phyloP scores from a whole-genome alignment of 2,797 vertebrate species.

The Delichon dasypus region DNA sequence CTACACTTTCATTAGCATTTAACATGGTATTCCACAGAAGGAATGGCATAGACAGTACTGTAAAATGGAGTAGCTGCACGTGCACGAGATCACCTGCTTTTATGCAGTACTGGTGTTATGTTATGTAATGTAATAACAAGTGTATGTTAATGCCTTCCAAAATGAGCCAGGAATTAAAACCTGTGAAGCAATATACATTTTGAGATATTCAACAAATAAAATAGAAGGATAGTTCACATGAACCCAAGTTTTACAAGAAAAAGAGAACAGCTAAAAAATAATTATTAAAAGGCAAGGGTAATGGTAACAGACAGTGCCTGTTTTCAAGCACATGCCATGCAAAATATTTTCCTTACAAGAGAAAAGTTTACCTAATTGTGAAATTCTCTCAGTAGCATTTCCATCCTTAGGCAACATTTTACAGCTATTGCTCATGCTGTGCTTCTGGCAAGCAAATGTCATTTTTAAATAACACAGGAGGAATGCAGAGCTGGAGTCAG shows the following conservation, averaged over 20 bases:
- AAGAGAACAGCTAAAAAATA: not conserved
- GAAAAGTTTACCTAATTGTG: conserved; percentile 28
- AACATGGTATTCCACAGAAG: not conserved
- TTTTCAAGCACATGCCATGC: conserved; percentile 4
- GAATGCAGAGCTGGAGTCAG: conserved; percentile 29
- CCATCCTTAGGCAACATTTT: conserved; percentile 47
- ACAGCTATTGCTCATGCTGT: not conserved
- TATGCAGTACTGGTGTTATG: not conserved
- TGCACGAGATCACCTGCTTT: not conserved
- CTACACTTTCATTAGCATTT: conserved; percentile 1
- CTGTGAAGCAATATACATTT: not conserved
- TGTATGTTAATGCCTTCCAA: not conserved
- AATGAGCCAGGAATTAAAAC: not conserved
- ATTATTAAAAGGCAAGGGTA: not conserved
- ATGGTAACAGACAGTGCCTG: not conserved
- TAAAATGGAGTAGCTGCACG: not conserved
- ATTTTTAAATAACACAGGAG: not conserved
- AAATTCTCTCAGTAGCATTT: conserved; percentile 24
- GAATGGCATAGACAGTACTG: not conserved
- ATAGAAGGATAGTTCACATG: not conserved
- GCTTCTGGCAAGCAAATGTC: conserved; percentile 37
- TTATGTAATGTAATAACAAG: not conserved
- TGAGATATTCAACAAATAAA: not conserved
- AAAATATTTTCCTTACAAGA: conserved; percentile 22
- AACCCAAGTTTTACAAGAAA: not conserved